These are phyloP conservation scores for Aphelinus certus DNA, from an alignment of 1,140 invertebrate species.

Conservation along the genomic window DNA sequence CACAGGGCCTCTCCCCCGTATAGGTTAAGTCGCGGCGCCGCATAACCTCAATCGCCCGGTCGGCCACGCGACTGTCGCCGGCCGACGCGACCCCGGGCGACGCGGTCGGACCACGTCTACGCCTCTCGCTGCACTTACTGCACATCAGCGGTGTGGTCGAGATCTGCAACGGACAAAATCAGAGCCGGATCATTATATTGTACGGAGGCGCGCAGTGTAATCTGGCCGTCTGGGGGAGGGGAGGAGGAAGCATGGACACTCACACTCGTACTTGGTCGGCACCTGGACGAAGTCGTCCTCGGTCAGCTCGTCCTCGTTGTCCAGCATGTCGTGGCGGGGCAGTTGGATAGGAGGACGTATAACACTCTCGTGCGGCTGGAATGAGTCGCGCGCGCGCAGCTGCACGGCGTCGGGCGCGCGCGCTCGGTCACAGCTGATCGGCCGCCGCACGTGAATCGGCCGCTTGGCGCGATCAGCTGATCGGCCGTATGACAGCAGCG, in stretches of 20 bases:
- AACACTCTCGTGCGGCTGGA: constrained; percentile 6
- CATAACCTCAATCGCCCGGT: constrained; percentile 14
- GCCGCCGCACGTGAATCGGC: constrained; percentile 32
- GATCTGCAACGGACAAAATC: constrained; percentile 76
- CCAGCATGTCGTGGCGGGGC: too few species aligned
- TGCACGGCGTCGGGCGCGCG: constrained; percentile 24
- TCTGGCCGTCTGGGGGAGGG: too few species aligned
- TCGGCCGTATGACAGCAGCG: constrained; percentile 31
- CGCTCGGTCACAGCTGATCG: constrained; percentile 39
- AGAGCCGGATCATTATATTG: too few species aligned
- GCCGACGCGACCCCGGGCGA: too few species aligned
- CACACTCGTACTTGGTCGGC: constrained; percentile 77
- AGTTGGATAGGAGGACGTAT: too few species aligned
- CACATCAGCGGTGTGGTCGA: constrained; percentile 97
- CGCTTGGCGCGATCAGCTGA: constrained; percentile 26
- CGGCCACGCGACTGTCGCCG: too few species aligned
- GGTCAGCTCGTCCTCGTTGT: constrained; percentile 59
- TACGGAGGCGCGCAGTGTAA: too few species aligned
- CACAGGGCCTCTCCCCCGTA: not conserved
- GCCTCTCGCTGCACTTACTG: constrained; percentile 79
- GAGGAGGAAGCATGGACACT: constrained; percentile 51
- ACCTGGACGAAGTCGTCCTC: constrained; percentile 69
- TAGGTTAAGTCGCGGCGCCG: too few species aligned
- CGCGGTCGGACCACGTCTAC: not conserved
- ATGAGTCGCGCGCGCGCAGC: constrained; percentile 3